Evolutionary conservation across 2,888 invertebrate species (phyloP), one percentile per base, ranked within the genome.

Genomic region (Cerceris ruficornis): DNA sequence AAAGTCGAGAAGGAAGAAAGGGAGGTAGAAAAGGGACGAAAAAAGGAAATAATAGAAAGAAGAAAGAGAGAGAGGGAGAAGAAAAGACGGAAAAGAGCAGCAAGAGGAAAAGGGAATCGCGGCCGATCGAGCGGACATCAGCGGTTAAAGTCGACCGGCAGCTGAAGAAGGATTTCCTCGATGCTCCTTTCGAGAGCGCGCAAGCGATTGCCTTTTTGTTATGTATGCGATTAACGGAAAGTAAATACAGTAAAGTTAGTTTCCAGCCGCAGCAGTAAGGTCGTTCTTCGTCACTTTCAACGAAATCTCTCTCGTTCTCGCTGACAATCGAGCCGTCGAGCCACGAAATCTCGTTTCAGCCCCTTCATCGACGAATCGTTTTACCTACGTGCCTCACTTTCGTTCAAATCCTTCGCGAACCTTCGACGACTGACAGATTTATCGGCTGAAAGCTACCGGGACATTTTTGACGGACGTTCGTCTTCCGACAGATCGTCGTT

Each of bases 151-250:
- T 67, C 62, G 76, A 60, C 62, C 71, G 62, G 62, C 54, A 28
- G 69, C 68, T 75, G 69, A 59, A 76, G 65, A 60, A 60, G 69
- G 71, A 49, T 59, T 75, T 14, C 14, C 69, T 69, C 75, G 74
- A 83, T 84, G 84, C 83, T 75, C 65, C 61, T 14, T 84, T 74
- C 72, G 72, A 76, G 64, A 66, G 69, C 76, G 77, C 75, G 78
- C 62, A 84, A 84, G 84, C 84, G 55, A 78, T 82, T 77, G 75
- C 70, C 69, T 65, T 73, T 60, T 81, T 66, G 71, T 82, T 81
- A 75, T 75, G 57, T 76, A 80, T 81, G 84, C 83, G 62, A 76
- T 80, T 82, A 82, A 66, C 76, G 79, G 65, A 84, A 82, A 75
- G 82, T 84, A 84, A 84, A 84, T 84, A 77, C 28, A 28, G 2